Conservation (phyloP, 2,113 vertebrate genomes). For the Nothoprocta perdicaria region DNA sequence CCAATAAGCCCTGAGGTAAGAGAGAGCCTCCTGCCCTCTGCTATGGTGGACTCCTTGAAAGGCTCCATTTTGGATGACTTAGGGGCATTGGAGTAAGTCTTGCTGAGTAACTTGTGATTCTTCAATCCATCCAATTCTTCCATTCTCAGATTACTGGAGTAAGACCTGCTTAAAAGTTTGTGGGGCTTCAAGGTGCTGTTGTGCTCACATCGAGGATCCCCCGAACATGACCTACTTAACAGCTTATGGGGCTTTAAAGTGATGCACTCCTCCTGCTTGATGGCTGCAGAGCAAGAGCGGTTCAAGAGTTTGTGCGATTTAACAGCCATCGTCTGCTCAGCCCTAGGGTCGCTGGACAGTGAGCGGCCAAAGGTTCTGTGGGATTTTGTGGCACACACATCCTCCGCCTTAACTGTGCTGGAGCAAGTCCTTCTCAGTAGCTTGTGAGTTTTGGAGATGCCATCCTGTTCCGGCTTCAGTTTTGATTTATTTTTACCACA, state of each 20-base stretch:
- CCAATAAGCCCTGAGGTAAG: constrained; percentile 95
- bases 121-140: constrained; percentile 88
- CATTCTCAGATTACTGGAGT: constrained; percentile 83
- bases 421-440: constrained; percentile 87
- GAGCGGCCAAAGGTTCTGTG: constrained; percentile 86
- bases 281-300: constrained; percentile 77
- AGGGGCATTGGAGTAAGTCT: constrained; percentile 83
- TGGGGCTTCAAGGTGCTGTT: constrained; percentile 83
- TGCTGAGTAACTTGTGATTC: constrained; percentile 86
- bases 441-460: constrained; percentile 88
- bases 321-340: constrained; percentile 80
- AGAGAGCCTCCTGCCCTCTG: constrained; percentile 88
- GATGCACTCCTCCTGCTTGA: constrained; percentile 83
- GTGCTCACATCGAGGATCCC: constrained; percentile 86
- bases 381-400: constrained; percentile 81
- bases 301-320: constrained; percentile 86
- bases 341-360: constrained; percentile 82
- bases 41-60: constrained; percentile 82
- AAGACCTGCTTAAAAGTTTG: constrained; percentile 86
- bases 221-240: constrained; percentile 82
- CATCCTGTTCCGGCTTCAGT: constrained; percentile 87
- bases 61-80: constrained; percentile 84
- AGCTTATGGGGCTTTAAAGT: constrained; percentile 83
- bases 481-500: constrained; percentile 91
- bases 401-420: constrained; percentile 83